phyloP scores from a whole-genome alignment of 2,888 invertebrate species.

The Sinopyrophorus schimmeli region DNA sequence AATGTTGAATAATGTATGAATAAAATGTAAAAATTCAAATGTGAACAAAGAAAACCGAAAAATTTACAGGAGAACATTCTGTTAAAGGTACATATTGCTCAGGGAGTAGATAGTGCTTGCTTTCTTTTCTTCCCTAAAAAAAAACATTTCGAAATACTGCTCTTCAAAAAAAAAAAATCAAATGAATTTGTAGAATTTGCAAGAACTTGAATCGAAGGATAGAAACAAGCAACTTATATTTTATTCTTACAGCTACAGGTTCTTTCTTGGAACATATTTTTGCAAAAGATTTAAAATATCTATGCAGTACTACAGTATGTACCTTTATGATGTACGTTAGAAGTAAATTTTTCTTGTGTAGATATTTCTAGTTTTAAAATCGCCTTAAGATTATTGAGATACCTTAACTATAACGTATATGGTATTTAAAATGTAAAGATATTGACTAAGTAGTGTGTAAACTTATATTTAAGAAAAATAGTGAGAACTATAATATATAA shows the following conservation, averaged over 20 bases:
- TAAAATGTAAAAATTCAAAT: neutral
- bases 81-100: too few relatives aligned
- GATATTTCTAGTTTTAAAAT: conserved; percentile 21
- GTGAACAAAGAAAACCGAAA: neutral
- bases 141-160: too few relatives aligned
- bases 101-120: too few relatives aligned
- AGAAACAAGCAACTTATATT: too few relatives aligned
- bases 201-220: too few relatives aligned
- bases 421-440: conserved; percentile 29
- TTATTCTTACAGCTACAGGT: conserved; percentile 3
- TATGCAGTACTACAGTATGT: conserved; percentile 18
- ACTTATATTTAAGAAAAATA: conserved; percentile 37
- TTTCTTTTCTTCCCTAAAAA: too few relatives aligned
- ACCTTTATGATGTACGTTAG: conserved; percentile 10
- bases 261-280: conserved; percentile 1
- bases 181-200: too few relatives aligned
- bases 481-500: conserved; percentile 47
- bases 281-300: conserved; percentile 5
- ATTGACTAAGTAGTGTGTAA: conserved; percentile 28
- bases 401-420: conserved; percentile 21
- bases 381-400: conserved; percentile 27
- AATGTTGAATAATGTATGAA: too few relatives aligned
- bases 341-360: conserved; percentile 24
- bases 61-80: too few relatives aligned
- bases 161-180: too few relatives aligned